A percentile compares a stretch with the other conserved stretches of the same genome.
phyloP scores from a whole-genome alignment of 2,113 vertebrate species.

The Phasianus colchicus region DNA sequence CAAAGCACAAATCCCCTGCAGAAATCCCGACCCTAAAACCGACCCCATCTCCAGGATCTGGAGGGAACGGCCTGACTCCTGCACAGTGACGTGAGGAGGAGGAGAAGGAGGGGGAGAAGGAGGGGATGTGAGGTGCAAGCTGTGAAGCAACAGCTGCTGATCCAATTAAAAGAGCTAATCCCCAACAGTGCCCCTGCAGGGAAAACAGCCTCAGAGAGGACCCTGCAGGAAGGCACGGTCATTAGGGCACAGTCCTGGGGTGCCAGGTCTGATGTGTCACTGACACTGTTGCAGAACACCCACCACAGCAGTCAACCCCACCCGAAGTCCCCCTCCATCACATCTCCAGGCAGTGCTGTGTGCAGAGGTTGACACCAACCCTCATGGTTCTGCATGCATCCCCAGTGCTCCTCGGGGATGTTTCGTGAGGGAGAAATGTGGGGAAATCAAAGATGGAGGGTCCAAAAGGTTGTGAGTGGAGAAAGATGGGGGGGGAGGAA shows the following conservation, averaged over 20 bases:
- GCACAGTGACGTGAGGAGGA: not conserved
- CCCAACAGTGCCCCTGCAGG: not conserved
- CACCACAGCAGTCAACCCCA: rapidly evolving
- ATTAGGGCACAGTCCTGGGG: not conserved
- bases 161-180: slow-evolving; percentile 49
- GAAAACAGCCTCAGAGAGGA: not conserved
- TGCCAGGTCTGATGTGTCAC: rapidly evolving
- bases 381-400: rapidly evolving
- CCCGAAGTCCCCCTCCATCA: not conserved
- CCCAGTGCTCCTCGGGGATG: rapidly evolving
- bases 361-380: not conserved
- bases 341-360: rapidly evolving
- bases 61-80: not conserved
- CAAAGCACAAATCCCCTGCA: not conserved
- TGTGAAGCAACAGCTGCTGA: not conserved
- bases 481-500: not conserved
- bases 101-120: not conserved
- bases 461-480: not conserved
- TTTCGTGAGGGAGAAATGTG: not conserved
- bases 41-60: not conserved
- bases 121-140: not conserved
- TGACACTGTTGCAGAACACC: rapidly evolving
- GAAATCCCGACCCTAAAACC: not conserved
- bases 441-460: not conserved
- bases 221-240: not conserved